Conservation (phyloP, 2,888 invertebrate genomes). For the Polyommatus icarus region DNA sequence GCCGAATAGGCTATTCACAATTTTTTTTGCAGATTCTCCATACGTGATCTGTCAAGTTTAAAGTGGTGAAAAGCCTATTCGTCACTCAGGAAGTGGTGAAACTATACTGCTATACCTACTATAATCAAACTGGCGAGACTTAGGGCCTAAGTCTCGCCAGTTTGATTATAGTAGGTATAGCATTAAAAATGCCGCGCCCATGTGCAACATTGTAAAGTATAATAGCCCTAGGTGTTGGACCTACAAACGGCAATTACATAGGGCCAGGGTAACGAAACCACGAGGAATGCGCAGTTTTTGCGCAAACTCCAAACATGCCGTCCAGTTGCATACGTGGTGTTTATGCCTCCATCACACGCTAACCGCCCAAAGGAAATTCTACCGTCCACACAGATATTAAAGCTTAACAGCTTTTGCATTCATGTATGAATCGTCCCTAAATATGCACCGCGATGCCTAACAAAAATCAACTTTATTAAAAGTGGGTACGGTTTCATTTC, state of each 20-base stretch:
- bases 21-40: too few relatives aligned
- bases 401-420: background rate
- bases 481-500: background rate
- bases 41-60: too few relatives aligned
- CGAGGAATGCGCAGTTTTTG: slow-evolving; percentile 64
- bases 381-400: slow-evolving; percentile 45
- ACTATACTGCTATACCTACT: too few relatives aligned
- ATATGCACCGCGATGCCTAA: background rate
- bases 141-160: too few relatives aligned
- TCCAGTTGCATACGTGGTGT: slow-evolving; percentile 49
- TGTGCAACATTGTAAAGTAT: slow-evolving; percentile 27
- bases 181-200: background rate
- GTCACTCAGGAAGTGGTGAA: too few relatives aligned
- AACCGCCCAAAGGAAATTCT: background rate
- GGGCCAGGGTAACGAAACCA: slow-evolving; percentile 63
- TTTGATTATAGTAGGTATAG: too few relatives aligned
- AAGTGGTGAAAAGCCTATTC: too few relatives aligned
- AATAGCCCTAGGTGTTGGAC: slow-evolving; percentile 44
- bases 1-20: too few relatives aligned
- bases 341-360: background rate
- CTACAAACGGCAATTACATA: slow-evolving; percentile 51
- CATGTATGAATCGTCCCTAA: background rate
- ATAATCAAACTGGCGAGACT: too few relatives aligned
- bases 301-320: slow-evolving; percentile 54
- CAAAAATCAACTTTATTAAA: background rate